phyloP scores from a whole-genome alignment of 2,888 invertebrate species.

The Tetranychus piercei region DNA sequence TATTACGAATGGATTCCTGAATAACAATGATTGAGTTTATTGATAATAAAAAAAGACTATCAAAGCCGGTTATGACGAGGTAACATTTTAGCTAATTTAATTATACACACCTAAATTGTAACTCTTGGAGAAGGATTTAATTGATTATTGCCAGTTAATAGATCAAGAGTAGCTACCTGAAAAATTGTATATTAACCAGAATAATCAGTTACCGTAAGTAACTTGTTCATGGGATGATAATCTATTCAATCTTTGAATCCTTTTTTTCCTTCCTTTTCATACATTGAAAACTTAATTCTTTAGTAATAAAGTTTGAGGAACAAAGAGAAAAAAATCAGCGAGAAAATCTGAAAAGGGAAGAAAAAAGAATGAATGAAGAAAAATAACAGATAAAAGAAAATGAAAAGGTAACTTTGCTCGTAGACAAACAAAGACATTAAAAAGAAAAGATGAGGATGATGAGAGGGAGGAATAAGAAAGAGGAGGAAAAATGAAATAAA shows the following conservation, averaged over 20 bases:
- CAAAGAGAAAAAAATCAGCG: neutral
- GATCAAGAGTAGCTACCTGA: too few relatives aligned
- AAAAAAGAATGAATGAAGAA: neutral
- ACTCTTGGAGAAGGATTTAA: neutral
- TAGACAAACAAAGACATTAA: constrained; percentile 1
- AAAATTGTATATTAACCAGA: too few relatives aligned
- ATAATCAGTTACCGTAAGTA: neutral
- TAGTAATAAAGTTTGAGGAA: neutral
- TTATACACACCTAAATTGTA: neutral
- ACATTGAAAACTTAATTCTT: neutral
- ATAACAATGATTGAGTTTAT: too few relatives aligned
- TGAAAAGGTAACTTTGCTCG: neutral
- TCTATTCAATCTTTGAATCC: neutral
- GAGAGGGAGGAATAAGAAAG: neutral
- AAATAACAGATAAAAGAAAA: neutral
- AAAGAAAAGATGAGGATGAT: neutral
- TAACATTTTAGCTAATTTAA: neutral
- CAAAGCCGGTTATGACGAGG: neutral
- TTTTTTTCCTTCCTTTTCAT: neutral
- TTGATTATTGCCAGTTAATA: neutral
- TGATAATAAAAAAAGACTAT: neutral
- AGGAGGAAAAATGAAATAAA: neutral
- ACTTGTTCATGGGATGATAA: neutral
- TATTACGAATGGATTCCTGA: too few relatives aligned
- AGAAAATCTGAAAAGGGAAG: neutral